Conservation (phyloP, 1,140 invertebrate species). For the Phthorimaea operculella region DNA sequence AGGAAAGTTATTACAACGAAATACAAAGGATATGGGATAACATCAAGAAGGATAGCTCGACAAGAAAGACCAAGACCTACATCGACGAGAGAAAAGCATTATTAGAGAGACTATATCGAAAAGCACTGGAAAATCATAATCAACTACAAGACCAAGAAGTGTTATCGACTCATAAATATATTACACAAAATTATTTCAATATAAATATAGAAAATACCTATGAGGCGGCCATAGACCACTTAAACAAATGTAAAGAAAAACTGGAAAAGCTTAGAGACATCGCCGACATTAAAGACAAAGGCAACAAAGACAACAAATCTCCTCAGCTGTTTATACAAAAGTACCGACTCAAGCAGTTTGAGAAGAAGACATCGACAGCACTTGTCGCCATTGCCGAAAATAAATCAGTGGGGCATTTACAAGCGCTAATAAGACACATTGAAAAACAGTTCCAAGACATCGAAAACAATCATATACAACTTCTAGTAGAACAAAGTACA, state of each 20-base stretch:
- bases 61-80: constrained; percentile 3
- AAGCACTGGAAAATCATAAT: constrained; percentile 7
- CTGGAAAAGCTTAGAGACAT: neutral
- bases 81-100: neutral
- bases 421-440: neutral
- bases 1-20: constrained; percentile 1
- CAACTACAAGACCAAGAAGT: constrained; percentile 2
- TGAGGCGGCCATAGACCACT: neutral
- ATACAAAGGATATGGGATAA: constrained; percentile 7
- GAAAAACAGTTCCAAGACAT: constrained; percentile 10
- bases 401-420: constrained; percentile 5
- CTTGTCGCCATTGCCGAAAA: neutral
- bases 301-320: neutral
- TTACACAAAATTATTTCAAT: constrained; percentile 6
- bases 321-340: constrained; percentile 3
- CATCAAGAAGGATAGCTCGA: constrained; percentile 1
- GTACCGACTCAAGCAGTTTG: neutral
- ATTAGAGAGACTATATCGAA: constrained; percentile 2
- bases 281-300: neutral
- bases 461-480: constrained; percentile 4
- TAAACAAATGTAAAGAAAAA: neutral
- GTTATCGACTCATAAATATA: constrained; percentile 4
- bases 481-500: constrained; percentile 5
- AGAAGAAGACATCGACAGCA: neutral
- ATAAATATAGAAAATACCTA: neutral